phyloP scores from a whole-genome alignment of 2,797 vertebrate genomes.

The Urosaurus nigricauda region DNA sequence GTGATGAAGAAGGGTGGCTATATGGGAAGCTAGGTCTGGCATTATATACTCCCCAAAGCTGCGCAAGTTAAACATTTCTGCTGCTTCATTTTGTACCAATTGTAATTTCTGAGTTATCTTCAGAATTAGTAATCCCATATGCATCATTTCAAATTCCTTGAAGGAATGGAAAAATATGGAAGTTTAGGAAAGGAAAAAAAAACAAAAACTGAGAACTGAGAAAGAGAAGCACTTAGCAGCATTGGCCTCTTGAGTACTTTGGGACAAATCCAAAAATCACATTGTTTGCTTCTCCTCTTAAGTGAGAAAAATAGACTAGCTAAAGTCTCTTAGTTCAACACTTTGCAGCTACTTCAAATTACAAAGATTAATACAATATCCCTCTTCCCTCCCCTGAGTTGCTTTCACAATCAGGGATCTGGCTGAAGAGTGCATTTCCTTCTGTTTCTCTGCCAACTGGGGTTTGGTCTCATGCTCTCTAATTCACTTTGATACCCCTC shows the following conservation, averaged over 20 bases:
- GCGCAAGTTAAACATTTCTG: neutral
- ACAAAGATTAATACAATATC: constrained; percentile 5
- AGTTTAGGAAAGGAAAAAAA: neutral
- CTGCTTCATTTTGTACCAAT: neutral
- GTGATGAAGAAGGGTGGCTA: neutral
- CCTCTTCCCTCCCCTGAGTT: neutral
- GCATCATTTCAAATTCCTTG: neutral
- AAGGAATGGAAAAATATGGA: neutral
- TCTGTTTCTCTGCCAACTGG: constrained; percentile 13
- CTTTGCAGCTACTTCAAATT: constrained; percentile 17
- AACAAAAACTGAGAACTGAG: constrained; percentile 1
- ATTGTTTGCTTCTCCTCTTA: constrained; percentile 17
- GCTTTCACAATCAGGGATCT: neutral
- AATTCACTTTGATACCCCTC: constrained; percentile 13
- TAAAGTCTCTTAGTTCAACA: constrained; percentile 27
- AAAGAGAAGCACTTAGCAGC: constrained; percentile 24
- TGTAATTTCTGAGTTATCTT: neutral
- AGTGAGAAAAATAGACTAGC: constrained; percentile 9
- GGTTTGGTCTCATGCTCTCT: constrained; percentile 42
- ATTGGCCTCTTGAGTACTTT: constrained; percentile 14
- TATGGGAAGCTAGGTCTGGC: neutral
- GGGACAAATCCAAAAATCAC: constrained; percentile 13
- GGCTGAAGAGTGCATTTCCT: constrained; percentile 52
- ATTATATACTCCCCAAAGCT: neutral
- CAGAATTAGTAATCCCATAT: neutral